Evolutionary conservation across 2,113 vertebrate genomes (phyloP).

Genomic region (Andinoacara biseriatus): DNA sequence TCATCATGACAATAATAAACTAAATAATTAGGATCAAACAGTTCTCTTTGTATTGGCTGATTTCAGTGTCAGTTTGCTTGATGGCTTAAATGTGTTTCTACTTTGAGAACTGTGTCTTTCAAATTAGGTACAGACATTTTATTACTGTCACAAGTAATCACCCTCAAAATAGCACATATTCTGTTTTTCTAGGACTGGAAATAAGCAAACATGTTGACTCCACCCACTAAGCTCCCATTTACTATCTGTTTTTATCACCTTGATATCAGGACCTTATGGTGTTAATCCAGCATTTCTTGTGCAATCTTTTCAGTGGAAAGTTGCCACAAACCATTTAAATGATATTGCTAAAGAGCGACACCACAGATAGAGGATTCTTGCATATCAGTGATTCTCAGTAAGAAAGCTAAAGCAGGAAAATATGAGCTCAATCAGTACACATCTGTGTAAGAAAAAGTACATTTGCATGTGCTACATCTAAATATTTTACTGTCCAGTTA

Average conservation of each 20-base stretch:
- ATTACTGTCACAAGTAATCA: background rate
- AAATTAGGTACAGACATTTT: background rate
- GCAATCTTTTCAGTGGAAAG: background rate
- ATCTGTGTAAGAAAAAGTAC: background rate
- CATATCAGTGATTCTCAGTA: background rate
- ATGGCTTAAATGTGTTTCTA: too few species aligned
- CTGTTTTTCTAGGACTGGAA: background rate
- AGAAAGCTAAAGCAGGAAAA: constrained; percentile 11
- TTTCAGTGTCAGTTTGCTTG: too few species aligned
- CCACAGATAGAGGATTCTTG: background rate
- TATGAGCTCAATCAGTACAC: background rate
- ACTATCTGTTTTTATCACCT: background rate
- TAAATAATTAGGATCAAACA: too few species aligned
- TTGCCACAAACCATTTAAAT: constrained; percentile 19
- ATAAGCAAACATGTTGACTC: background rate
- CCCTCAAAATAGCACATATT: background rate
- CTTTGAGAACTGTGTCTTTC: too few species aligned
- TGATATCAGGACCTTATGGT: background rate
- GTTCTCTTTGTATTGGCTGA: too few species aligned
- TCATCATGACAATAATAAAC: too few species aligned
- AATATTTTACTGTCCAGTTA: background rate
- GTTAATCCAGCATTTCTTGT: background rate
- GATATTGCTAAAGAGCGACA: constrained; percentile 16
- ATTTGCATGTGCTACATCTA: background rate
- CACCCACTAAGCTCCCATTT: background rate